Percentiles rank a stretch among this genome's conserved stretches.
These are phyloP conservation scores for Campaea margaritaria DNA, from an alignment of 2,888 invertebrate genomes.

Conservation along the genomic window DNA sequence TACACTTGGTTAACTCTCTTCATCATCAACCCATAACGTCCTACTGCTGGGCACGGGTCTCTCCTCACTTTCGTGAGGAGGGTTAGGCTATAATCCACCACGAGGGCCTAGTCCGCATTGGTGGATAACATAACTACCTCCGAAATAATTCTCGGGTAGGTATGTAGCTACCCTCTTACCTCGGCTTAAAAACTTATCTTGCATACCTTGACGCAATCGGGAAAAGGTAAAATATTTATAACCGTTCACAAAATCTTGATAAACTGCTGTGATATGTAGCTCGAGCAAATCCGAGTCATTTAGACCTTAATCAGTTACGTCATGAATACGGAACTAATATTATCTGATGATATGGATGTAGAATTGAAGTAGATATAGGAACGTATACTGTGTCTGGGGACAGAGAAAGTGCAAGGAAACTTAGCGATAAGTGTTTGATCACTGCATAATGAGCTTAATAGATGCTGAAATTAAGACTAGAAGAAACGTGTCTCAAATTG, in stretches of 20 bases:
- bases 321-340: slow-evolving; percentile 38
- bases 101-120: too few relatives aligned
- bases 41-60: too few relatives aligned
- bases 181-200: neutral
- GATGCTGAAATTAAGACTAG: too few relatives aligned
- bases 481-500: too few relatives aligned
- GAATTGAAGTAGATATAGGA: slow-evolving; percentile 5
- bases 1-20: too few relatives aligned
- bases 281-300: slow-evolving; percentile 25
- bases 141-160: too few relatives aligned
- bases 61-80: too few relatives aligned
- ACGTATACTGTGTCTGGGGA: slow-evolving; percentile 19
- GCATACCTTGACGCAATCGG: slow-evolving; percentile 1
- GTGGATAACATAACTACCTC: too few relatives aligned
- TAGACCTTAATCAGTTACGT: slow-evolving; percentile 39
- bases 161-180: too few relatives aligned
- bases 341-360: slow-evolving; percentile 34
- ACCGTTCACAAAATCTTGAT: slow-evolving; percentile 37
- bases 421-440: slow-evolving; percentile 3
- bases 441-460: too few relatives aligned
- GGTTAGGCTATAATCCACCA: too few relatives aligned
- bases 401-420: slow-evolving; percentile 36
- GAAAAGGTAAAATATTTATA: slow-evolving; percentile 26
- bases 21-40: too few relatives aligned
- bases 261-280: slow-evolving; percentile 24